Percentiles rank a stretch among this genome's conserved stretches.
These are phyloP conservation scores for Cardinalis cardinalis DNA, from an alignment of 2,113 vertebrate genomes.

Conservation along the genomic window DNA sequence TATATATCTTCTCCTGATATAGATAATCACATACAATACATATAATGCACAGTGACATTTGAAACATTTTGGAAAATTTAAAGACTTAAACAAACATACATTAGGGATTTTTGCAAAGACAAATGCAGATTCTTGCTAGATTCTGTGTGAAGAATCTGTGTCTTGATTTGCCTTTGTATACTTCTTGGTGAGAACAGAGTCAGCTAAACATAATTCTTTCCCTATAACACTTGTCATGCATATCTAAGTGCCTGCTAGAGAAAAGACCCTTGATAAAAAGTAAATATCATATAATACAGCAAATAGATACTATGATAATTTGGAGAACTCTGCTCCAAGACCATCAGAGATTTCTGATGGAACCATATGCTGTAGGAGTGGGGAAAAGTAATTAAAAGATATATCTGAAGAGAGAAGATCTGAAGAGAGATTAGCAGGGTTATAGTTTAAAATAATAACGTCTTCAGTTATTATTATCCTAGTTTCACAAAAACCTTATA, in stretches of 20 bases:
- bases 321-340: neutral
- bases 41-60: neutral
- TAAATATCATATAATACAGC: neutral
- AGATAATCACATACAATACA: neutral
- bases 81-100: neutral
- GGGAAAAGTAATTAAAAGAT: neutral
- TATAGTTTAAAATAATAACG: neutral
- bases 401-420: neutral
- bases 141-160: neutral
- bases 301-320: neutral
- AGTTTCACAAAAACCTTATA: neutral
- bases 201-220: neutral
- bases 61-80: neutral
- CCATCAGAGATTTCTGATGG: neutral
- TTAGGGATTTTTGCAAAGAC: neutral
- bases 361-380: neutral
- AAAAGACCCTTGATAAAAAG: neutral
- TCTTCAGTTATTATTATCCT: neutral
- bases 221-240: neutral
- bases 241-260: neutral
- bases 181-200: neutral
- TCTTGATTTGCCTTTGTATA: neutral
- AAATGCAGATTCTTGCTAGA: neutral
- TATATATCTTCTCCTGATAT: neutral
- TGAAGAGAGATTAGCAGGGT: neutral